Evolutionary conservation across 2,113 vertebrate genomes (phyloP).

Genomic region (Hylia prasina): DNA sequence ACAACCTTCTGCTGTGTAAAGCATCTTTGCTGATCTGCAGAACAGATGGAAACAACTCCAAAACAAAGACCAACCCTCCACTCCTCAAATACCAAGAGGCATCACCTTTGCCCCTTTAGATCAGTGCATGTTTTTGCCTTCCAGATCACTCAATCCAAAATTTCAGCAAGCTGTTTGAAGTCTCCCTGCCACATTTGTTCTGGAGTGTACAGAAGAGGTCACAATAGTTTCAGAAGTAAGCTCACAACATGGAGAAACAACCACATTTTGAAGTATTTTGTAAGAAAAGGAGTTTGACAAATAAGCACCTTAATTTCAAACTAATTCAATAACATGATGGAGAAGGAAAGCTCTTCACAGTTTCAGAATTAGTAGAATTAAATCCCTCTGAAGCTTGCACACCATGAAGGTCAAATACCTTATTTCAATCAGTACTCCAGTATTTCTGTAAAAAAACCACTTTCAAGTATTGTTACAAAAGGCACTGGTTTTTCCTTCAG

Average conservation of each 20-base stretch:
- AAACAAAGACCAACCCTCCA: neutral
- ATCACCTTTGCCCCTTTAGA: neutral
- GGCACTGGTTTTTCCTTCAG: conserved; percentile 35
- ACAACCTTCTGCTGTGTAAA: neutral
- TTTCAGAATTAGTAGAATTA: neutral
- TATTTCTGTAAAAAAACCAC: neutral
- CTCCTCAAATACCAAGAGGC: neutral
- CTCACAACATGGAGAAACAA: neutral
- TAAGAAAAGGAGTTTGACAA: neutral
- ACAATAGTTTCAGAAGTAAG: neutral
- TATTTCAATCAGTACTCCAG: neutral
- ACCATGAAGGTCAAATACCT: neutral
- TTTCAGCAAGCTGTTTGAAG: neutral
- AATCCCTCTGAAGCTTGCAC: neutral
- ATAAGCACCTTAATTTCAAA: neutral
- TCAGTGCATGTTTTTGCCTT: neutral
- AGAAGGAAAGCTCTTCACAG: neutral
- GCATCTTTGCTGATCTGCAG: neutral
- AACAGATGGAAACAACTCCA: neutral
- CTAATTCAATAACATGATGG: neutral
- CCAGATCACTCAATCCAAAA: neutral
- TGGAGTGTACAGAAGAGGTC: neutral
- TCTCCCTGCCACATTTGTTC: neutral
- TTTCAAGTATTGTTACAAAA: conserved; percentile 31
- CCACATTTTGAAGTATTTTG: accelerated